Evolutionary conservation across 2,113 vertebrate species (phyloP), one percentile per base, ranked within the genome.

Genomic region (Notarius quadriscutis): DNA sequence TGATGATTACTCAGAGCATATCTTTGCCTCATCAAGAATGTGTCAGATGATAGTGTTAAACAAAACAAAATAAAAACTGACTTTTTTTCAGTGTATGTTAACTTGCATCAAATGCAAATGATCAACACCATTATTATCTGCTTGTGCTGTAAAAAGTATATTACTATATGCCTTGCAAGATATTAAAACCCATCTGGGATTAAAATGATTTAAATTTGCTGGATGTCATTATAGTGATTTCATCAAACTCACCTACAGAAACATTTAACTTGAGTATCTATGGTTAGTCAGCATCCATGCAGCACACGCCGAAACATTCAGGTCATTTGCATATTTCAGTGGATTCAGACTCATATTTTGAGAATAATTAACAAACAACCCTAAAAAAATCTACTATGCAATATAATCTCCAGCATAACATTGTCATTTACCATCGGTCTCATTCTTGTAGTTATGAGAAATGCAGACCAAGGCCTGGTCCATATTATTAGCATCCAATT

Each of bases 401-500:
- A 12, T 30, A 60, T 18, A 20, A 48, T 67, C 15, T 27, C 22
- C 58, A 53, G 20, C n/a, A 30, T 18, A 27, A 9, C 0, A n/a
- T 6, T 80, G 15, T 57, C 41, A 34, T 62, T 69, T 63, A 77
- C 62, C 9, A 58, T 75, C 0, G n/a, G 9, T n/a, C 53, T 58
- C 41, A 30, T 11, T 5, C 22, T 50, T 41, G 22, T n/a, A 18
- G 7, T 53, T 53, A n/a, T 12, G 20, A 75, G 69, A 58, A 51
- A 75, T 53, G 25, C 4, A 63, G 34, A 18, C 10, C 51, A 48
- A 88, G 34, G 60, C 22, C 75, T 34, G 25, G 18, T 48, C 14
- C 15, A 72, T 60, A n/a, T 57, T 84, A 87, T 77, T 63, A 78
- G 75, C 60, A 63, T 41, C 51, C 74, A 84, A 86, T 88, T 81